Evolutionary conservation across 53 echinoderm and acorn worm genomes (phyloP).

Genomic region (Holothuria leucospilota): DNA sequence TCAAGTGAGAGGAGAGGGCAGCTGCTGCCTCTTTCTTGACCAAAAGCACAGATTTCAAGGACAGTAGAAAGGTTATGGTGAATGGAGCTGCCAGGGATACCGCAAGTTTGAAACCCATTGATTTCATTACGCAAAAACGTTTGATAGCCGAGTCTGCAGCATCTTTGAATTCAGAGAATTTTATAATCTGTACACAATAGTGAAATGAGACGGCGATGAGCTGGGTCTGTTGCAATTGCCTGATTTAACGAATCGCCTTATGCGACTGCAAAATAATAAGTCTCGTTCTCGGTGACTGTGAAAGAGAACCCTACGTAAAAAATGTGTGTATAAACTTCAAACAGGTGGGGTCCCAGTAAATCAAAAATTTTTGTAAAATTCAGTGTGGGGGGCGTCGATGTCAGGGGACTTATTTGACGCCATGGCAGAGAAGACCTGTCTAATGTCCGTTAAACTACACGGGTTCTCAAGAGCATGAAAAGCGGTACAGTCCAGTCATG

Average conservation of each 20-base stretch:
- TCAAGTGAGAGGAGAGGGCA: conserved; percentile 59
- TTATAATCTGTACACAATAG: conserved; percentile 70
- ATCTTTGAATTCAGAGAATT: conserved; percentile 62
- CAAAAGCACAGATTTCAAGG: conserved; percentile 51
- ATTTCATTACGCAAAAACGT: conserved; percentile 30
- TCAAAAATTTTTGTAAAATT: conserved; percentile 61
- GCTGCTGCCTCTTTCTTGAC: neutral
- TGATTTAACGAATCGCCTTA: conserved; percentile 51
- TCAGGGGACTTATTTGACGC: conserved; percentile 64
- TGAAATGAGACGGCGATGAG: conserved; percentile 49
- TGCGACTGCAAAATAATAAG: conserved; percentile 70
- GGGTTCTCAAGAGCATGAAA: neutral
- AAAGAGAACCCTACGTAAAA: neutral
- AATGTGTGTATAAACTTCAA: neutral
- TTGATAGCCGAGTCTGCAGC: conserved; percentile 46
- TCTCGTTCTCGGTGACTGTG: conserved; percentile 46
- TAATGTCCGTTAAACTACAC: conserved; percentile 6
- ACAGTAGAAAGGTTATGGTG: too few relatives aligned
- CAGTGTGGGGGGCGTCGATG: conserved; percentile 55
- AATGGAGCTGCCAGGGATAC: conserved; percentile 67
- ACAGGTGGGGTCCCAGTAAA: too few relatives aligned
- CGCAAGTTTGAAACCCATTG: conserved; percentile 55
- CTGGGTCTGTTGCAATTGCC: too few relatives aligned
- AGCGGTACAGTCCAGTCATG: too few relatives aligned
- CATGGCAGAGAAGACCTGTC: neutral